Evolutionary conservation across 2,797 vertebrate species (phyloP).

Genomic region (Scomberomorus guttatus): DNA sequence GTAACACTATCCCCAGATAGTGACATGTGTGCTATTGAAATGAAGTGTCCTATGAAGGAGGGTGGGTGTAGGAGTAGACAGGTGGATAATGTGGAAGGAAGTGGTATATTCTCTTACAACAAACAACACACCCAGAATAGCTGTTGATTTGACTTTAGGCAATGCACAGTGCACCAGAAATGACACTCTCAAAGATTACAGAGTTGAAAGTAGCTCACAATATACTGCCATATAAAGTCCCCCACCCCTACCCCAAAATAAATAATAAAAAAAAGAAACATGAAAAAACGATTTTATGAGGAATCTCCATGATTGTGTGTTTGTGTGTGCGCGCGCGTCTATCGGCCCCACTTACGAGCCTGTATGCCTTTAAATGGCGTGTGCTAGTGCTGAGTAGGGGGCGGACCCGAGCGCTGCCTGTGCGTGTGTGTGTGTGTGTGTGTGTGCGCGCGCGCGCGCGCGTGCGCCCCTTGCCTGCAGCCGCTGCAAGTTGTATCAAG

Average conservation of each 20-base stretch:
- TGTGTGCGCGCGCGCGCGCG: constrained; percentile 28
- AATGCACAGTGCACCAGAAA: too few relatives aligned
- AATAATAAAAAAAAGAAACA: too few relatives aligned
- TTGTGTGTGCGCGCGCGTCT: constrained; percentile 14
- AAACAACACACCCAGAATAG: background rate
- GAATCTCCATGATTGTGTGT: background rate
- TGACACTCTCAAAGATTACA: too few relatives aligned
- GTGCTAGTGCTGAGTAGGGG: constrained; percentile 84
- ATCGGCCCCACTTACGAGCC: constrained; percentile 39
- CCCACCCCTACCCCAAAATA: too few relatives aligned
- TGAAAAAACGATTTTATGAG: too few relatives aligned
- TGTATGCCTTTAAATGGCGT: constrained; percentile 92
- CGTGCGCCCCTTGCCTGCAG: constrained; percentile 81
- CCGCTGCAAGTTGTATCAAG: constrained; percentile 86
- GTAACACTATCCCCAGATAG: constrained; percentile 2
- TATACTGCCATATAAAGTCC: too few relatives aligned
- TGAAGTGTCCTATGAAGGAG: constrained; percentile 1
- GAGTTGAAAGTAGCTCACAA: too few relatives aligned
- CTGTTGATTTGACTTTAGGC: too few relatives aligned
- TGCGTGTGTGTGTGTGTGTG: constrained; percentile 58
- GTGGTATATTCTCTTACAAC: too few relatives aligned
- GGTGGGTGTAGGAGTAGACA: background rate
- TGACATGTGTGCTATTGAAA: constrained; percentile 9
- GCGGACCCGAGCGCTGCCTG: constrained; percentile 86
- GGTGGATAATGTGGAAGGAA: background rate